A percentile compares a stretch with the other conserved stretches of the same genome.
phyloP scores from a whole-genome alignment of 2,888 invertebrate species.

The Limnephilus marmoratus region DNA sequence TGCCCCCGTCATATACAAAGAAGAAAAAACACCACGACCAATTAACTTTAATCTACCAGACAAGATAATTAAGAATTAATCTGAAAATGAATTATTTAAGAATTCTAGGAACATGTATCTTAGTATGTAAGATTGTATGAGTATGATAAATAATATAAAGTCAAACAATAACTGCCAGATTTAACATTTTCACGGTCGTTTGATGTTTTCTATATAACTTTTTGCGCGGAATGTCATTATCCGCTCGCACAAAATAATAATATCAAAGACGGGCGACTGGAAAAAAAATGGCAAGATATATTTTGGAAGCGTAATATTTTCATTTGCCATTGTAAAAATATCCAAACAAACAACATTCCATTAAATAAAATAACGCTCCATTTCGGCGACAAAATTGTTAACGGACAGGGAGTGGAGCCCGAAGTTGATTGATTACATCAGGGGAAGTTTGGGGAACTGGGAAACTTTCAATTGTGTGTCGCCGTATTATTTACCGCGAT shows the following conservation, averaged over 20 bases:
- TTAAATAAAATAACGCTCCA: constrained; percentile 33
- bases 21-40: neutral
- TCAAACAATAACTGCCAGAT: neutral
- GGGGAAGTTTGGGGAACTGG: neutral
- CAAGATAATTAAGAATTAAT: neutral
- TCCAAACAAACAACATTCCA: constrained; percentile 25
- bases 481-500: constrained; percentile 3
- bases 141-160: neutral
- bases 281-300: neutral
- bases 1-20: neutral
- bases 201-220: neutral
- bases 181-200: neutral
- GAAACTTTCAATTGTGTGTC: constrained; percentile 31
- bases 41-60: neutral
- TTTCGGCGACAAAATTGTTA: constrained; percentile 37
- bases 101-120: neutral
- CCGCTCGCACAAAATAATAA: neutral
- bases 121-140: neutral
- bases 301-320: constrained; percentile 10
- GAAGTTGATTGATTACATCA: constrained; percentile 33
- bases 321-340: neutral
- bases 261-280: neutral
- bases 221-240: neutral
- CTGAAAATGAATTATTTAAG: neutral
- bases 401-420: neutral